Conservation (phyloP, 2,113 vertebrate genomes). For the Telmatochromis brichardi region DNA sequence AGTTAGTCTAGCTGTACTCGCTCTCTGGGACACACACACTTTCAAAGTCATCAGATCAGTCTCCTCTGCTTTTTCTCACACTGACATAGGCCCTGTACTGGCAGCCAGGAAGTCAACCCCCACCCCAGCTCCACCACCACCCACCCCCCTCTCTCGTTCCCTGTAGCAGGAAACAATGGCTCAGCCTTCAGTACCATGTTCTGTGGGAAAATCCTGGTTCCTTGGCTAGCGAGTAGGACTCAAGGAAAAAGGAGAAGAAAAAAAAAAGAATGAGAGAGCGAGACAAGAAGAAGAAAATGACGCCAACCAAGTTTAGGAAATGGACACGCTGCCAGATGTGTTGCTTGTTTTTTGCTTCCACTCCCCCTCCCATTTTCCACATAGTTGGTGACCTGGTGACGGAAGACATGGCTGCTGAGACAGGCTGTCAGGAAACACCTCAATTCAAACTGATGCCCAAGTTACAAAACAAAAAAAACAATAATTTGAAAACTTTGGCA, state of each 20-base stretch:
- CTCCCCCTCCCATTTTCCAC: neutral
- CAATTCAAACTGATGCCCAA: neutral
- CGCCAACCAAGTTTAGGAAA: slow-evolving; percentile 8
- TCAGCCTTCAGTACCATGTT: slow-evolving; percentile 14
- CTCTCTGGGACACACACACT: neutral
- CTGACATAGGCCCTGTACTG: slow-evolving; percentile 20
- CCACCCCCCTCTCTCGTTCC: neutral
- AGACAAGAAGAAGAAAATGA: neutral
- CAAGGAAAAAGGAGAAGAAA: neutral
- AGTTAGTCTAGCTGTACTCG: neutral
- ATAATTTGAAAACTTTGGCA: neutral
- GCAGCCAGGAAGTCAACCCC: slow-evolving; percentile 54
- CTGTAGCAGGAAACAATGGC: slow-evolving; percentile 50
- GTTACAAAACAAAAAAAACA: neutral
- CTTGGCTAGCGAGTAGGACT: slow-evolving; percentile 13
- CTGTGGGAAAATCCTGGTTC: slow-evolving; percentile 53
- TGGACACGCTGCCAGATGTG: slow-evolving; percentile 34
- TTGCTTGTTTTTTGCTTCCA: neutral
- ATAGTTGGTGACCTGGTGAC: neutral
- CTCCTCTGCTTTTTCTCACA: slow-evolving; percentile 30
- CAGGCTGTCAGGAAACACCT: neutral
- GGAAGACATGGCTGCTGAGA: slow-evolving; percentile 20
- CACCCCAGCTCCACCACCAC: neutral
- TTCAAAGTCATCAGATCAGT: slow-evolving; percentile 4
- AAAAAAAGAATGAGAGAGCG: neutral